Evolutionary conservation across 2,888 invertebrate genomes (phyloP), one percentile per base, ranked within the genome.

Genomic region (Cremastinae sp.): DNA sequence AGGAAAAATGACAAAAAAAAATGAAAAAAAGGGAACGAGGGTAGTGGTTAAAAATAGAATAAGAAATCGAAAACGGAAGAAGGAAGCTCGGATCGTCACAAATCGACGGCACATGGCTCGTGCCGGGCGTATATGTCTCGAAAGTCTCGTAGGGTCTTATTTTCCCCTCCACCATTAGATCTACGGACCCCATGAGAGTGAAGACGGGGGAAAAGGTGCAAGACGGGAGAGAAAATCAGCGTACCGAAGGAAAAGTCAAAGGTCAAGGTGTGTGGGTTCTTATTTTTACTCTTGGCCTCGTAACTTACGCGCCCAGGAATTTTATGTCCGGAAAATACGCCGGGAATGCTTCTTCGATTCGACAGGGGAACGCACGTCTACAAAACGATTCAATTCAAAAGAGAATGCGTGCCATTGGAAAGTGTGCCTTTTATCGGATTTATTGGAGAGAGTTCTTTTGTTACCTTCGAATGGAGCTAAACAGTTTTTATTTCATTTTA

Each of bases 91-190:
- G 59, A 56, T 54, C 70, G 74, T 74, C 74, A 77, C 65, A 54
- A 73, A 69, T 76, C 73, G 73, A 77, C 65, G 76, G 65, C 76
- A 77, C 76, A 77, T 77, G 76, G 69, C 76, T 77, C 76, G 76
- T 77, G 76, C 76, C 73, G n/a, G 62, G 45, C 62, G 68, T 68
- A 72, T n/a, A n/a, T 68, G 61, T 58, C 72, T 68, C 36, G 45
- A 56, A 68, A 36, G 45, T 20, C 43, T 28, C 28, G 14, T 22
- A 38, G 47, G 73, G 69, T 66, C 49, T 64, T 41, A 66, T 41
- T 43, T 51, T 45, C 22, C 54, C 53, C 59, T 49, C 49, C n/a
- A n/a, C n/a, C n/a, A n/a, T n/a, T n/a, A n/a, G n/a, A n/a, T n/a
- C n/a, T n/a, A 28, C 28, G 5, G 28, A 28, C 28, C 28, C 28